Conservation (phyloP, 2,888 invertebrate genomes). For the Odontomyia ornata region DNA sequence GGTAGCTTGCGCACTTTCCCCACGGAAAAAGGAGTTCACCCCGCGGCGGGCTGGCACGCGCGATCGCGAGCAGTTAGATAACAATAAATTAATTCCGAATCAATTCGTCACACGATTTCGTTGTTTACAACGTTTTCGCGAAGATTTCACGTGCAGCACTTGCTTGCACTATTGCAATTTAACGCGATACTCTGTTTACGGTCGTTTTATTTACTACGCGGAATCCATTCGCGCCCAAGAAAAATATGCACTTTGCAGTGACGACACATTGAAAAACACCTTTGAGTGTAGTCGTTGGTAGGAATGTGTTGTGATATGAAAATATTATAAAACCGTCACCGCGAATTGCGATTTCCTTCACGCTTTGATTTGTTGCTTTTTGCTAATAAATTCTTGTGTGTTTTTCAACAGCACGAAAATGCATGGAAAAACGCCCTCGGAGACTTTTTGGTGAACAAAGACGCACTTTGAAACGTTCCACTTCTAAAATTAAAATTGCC, state of each 20-base stretch:
- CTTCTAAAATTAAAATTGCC: too few relatives aligned
- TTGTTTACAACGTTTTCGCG: neutral
- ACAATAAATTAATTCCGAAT: neutral
- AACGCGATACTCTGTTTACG: neutral
- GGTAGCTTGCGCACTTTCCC: neutral
- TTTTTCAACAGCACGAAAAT: neutral
- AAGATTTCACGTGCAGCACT: neutral
- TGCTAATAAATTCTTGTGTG: neutral
- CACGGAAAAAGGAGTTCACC: neutral
- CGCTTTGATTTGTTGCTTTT: neutral
- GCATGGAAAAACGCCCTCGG: too few relatives aligned
- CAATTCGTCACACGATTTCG: neutral
- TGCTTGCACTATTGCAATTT: neutral
- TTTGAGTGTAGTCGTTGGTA: neutral
- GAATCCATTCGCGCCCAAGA: neutral
- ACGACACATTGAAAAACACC: neutral
- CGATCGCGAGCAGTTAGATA: neutral
- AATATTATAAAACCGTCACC: neutral
- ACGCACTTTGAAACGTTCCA: too few relatives aligned
- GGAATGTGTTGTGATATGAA: neutral
- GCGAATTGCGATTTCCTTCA: neutral
- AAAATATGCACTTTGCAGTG: conserved; percentile 9
- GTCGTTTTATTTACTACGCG: neutral
- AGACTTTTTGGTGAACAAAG: too few relatives aligned
- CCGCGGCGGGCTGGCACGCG: too few relatives aligned